Percentiles rank a stretch among this genome's conserved stretches.
Conservation (phyloP, 1,140 invertebrate species). For the Portunus trituberculatus region DNA sequence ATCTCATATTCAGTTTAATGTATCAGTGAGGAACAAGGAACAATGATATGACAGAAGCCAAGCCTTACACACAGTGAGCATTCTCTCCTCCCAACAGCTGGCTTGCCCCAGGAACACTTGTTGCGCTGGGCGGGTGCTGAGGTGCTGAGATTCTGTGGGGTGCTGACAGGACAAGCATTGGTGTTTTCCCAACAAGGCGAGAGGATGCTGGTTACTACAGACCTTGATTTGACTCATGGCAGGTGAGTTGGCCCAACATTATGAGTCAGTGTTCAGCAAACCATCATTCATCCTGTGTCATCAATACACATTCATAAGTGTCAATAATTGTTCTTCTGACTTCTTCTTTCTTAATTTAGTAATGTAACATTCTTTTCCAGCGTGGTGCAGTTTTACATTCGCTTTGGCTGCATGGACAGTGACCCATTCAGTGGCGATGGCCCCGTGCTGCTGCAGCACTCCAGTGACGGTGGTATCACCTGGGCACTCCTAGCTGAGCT, state of each 20-base stretch:
- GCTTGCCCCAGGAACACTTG: conserved; percentile 78
- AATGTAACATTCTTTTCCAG: conserved; percentile 16
- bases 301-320: too few relatives aligned
- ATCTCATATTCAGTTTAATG: neutral
- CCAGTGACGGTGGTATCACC: conserved; percentile 80
- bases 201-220: conserved; percentile 79
- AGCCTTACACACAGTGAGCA: neutral
- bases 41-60: neutral
- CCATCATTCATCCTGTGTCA: too few relatives aligned
- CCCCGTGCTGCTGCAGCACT: conserved; percentile 81
- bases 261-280: too few relatives aligned
- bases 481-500: conserved; percentile 90
- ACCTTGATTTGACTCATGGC: conserved; percentile 80
- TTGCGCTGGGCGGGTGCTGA: conserved; percentile 66
- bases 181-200: conserved; percentile 80
- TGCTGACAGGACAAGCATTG: conserved; percentile 80
- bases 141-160: conserved; percentile 60
- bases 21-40: neutral
- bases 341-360: neutral
- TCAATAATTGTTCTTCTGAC: too few relatives aligned
- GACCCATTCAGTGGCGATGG: conserved; percentile 49
- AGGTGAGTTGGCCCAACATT: conserved; percentile 78
- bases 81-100: conserved; percentile 65
- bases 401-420: conserved; percentile 64
- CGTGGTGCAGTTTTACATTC: conserved; percentile 77